Evolutionary conservation across 2,797 vertebrate species (phyloP).

Genomic region (Decapterus maruadsi): DNA sequence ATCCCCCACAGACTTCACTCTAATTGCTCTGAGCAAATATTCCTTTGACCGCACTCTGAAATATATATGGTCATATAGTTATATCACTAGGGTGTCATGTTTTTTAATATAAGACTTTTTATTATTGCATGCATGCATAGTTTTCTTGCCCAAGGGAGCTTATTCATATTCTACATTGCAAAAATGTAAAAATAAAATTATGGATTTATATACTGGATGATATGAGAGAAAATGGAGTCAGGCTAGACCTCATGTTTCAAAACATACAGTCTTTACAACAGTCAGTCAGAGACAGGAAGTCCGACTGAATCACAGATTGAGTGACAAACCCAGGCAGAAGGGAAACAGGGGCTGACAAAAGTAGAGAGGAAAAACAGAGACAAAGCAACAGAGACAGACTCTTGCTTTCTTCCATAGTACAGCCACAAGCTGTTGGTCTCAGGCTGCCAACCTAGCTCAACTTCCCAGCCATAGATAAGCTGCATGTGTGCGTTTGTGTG

Average conservation of each 20-base stretch:
- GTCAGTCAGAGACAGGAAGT: slow-evolving; percentile 50
- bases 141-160: neutral
- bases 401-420: slow-evolving; percentile 74
- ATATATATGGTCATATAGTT: neutral
- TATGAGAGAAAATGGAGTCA: neutral
- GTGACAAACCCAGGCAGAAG: slow-evolving; percentile 64
- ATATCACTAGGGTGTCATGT: neutral
- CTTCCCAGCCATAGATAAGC: slow-evolving; percentile 75
- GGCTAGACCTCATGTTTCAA: slow-evolving; percentile 38
- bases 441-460: slow-evolving; percentile 79
- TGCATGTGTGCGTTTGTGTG: slow-evolving; percentile 17
- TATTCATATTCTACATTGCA: slow-evolving; percentile 1
- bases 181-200: neutral
- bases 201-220: neutral
- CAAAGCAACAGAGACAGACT: slow-evolving; percentile 64
- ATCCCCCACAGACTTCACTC: neutral
- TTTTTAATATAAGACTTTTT: neutral
- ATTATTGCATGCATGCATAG: neutral
- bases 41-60: slow-evolving; percentile 2
- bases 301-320: slow-evolving; percentile 60
- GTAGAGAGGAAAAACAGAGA: slow-evolving; percentile 68
- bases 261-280: slow-evolving; percentile 48
- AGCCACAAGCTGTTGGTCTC: slow-evolving; percentile 83
- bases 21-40: neutral
- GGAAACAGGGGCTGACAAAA: slow-evolving; percentile 60